These are phyloP conservation scores for Solenopsis fugax DNA, from an alignment of 1,140 invertebrate genomes.

Conservation along the genomic window DNA sequence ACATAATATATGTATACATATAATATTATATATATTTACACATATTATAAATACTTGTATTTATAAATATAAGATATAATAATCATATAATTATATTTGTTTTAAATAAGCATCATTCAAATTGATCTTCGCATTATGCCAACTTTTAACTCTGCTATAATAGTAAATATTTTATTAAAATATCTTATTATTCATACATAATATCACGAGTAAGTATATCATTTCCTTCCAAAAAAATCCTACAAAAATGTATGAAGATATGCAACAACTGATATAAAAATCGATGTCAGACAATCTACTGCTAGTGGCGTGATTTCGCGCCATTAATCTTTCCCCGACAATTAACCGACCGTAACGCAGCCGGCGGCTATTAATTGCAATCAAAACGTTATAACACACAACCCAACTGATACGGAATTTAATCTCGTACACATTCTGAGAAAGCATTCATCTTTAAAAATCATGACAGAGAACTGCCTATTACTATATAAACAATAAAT, in stretches of 20 bases:
- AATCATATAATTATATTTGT: neutral
- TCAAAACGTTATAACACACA: slow-evolving; percentile 80
- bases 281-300: slow-evolving; percentile 68
- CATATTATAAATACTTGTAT: too few species aligned
- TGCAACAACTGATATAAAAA: slow-evolving; percentile 34
- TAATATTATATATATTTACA: too few species aligned
- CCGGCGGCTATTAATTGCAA: slow-evolving; percentile 85
- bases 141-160: too few species aligned
- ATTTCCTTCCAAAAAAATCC: neutral
- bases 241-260: slow-evolving; percentile 43
- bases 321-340: slow-evolving; percentile 83
- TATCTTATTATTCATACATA: neutral
- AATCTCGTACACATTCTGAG: slow-evolving; percentile 68
- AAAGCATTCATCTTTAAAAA: slow-evolving; percentile 71
- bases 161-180: slow-evolving; percentile 1
- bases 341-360: slow-evolving; percentile 81
- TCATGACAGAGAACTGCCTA: slow-evolving; percentile 13
- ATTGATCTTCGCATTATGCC: neutral
- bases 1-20: too few species aligned
- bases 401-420: slow-evolving; percentile 75
- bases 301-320: slow-evolving; percentile 79
- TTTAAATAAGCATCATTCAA: neutral
- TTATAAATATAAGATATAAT: too few species aligned
- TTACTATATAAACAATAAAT: neutral
- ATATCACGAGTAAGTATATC: neutral